Conservation (phyloP, 2,888 invertebrate species). For the Netelia inedita region DNA sequence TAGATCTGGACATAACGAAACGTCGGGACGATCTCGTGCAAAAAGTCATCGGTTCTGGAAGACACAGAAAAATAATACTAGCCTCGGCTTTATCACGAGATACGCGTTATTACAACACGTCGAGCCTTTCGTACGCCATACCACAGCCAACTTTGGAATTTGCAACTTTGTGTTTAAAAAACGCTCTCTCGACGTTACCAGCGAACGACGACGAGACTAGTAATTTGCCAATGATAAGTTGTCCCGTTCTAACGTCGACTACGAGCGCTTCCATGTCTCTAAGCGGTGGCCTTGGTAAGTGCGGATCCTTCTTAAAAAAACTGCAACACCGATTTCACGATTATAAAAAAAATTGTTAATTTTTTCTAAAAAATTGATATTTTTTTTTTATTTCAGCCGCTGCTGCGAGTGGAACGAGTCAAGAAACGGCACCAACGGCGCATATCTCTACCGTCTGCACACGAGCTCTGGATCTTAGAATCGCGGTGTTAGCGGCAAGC, state of each 20-base stretch:
- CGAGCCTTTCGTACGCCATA: constrained; percentile 92
- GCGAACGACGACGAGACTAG: constrained; percentile 76
- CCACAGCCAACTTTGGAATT: constrained; percentile 96
- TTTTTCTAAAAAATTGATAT: too few relatives aligned
- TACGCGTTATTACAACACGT: constrained; percentile 86
- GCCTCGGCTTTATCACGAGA: constrained; percentile 86
- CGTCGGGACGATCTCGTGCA: constrained; percentile 88
- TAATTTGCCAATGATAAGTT: constrained; percentile 74
- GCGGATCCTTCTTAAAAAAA: neutral
- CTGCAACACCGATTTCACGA: neutral
- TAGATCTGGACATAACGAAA: constrained; percentile 87
- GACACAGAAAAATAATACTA: constrained; percentile 88
- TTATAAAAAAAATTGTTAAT: neutral
- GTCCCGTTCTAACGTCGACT: constrained; percentile 50
- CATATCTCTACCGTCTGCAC: constrained; percentile 70
- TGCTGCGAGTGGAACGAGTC: constrained; percentile 42
- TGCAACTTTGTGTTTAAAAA: constrained; percentile 94
- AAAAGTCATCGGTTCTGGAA: constrained; percentile 87
- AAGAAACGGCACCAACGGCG: constrained; percentile 69
- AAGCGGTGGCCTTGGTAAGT: constrained; percentile 63
- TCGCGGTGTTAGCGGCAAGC: constrained; percentile 90
- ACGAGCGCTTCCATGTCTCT: constrained; percentile 61
- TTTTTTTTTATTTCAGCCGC: too few relatives aligned
- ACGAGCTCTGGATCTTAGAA: constrained; percentile 83
- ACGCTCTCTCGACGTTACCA: constrained; percentile 91